These are phyloP conservation scores for Drosophila miranda DNA, from an alignment of 1,140 invertebrate species.

Conservation along the genomic window DNA sequence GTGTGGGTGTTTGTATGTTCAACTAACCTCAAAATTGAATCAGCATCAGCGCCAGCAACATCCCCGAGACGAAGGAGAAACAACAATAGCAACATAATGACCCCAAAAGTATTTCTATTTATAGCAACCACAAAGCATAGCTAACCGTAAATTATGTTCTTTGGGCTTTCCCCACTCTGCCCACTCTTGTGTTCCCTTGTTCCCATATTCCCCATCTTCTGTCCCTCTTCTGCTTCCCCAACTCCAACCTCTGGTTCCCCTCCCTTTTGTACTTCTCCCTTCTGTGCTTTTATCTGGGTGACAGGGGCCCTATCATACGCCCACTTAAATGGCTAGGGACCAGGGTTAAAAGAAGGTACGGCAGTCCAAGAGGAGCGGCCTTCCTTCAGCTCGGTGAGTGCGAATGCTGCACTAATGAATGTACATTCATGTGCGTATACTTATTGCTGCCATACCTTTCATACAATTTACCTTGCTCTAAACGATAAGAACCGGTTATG, in stretches of 20 bases:
- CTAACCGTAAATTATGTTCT: conserved; percentile 59
- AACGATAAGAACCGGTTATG: conserved; percentile 10
- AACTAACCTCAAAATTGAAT: too few species aligned
- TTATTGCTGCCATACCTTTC: too few species aligned
- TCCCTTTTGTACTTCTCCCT: too few species aligned
- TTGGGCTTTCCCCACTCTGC: conserved; percentile 1
- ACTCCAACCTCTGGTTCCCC: too few species aligned
- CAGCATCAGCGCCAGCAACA: conserved; percentile 6
- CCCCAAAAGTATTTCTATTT: conserved; percentile 61
- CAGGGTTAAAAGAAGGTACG: conserved; percentile 5
- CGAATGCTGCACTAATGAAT: too few species aligned
- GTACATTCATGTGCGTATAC: too few species aligned
- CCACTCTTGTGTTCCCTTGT: neutral
- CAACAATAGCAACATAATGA: conserved; percentile 51
- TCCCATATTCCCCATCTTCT: neutral
- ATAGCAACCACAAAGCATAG: conserved; percentile 51
- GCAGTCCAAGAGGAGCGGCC: too few species aligned
- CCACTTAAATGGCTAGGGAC: conserved; percentile 45
- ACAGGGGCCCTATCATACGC: conserved; percentile 36
- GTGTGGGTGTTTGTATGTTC: conserved; percentile 12
- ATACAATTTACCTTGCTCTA: too few species aligned
- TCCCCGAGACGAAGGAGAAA: neutral
- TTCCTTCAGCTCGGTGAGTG: too few species aligned
- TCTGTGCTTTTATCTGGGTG: conserved; percentile 16
- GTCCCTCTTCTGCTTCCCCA: conserved; percentile 2